Conservation (phyloP, 2,797 vertebrate genomes). For the Hydrophis major region DNA sequence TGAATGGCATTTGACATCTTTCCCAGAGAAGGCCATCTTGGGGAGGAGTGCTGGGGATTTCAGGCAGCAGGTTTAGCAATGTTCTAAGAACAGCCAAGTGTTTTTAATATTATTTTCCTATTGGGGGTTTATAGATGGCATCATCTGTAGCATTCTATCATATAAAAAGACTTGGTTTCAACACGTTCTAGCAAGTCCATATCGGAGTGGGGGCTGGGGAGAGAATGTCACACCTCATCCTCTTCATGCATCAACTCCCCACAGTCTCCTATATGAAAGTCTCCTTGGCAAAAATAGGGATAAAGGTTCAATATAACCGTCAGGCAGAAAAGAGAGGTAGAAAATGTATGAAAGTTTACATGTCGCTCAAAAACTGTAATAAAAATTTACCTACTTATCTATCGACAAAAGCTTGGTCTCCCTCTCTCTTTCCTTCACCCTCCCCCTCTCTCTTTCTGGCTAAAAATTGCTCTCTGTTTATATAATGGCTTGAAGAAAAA, state of each 20-base stretch:
- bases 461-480: not conserved
- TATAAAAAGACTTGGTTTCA: not conserved
- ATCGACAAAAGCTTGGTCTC: not conserved
- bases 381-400: not conserved
- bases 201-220: not conserved
- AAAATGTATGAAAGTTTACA: not conserved
- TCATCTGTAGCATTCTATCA: not conserved
- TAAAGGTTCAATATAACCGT: not conserved
- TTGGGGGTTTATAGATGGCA: not conserved
- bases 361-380: not conserved
- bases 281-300: no score
- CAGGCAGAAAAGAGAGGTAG: not conserved
- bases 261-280: not conserved
- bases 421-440: not conserved
- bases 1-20: not conserved
- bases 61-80: not conserved
- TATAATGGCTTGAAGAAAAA: slow-evolving; percentile 15
- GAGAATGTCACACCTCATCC: not conserved
- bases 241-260: not conserved
- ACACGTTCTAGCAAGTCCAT: not conserved
- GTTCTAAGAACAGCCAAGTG: not conserved
- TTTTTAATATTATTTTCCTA: not conserved
- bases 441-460: not conserved
- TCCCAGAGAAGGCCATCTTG: not conserved
- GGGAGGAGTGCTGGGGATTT: not conserved